These are phyloP conservation scores for Cladopsammia gracilis DNA, from an alignment of 64 coral and sea anemone genomes.

Conservation along the genomic window DNA sequence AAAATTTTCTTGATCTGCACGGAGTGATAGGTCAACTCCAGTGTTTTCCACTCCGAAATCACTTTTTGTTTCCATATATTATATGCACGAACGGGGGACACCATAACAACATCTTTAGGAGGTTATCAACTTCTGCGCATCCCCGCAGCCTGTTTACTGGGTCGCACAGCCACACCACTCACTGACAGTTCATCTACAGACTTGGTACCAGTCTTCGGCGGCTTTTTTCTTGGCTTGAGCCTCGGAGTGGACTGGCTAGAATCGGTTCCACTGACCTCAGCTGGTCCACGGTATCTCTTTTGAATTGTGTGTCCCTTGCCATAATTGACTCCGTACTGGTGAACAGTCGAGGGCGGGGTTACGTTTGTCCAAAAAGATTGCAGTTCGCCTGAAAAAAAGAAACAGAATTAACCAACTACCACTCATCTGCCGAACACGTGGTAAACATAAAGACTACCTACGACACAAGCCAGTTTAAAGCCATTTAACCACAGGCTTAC, in stretches of 20 bases:
- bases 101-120: not conserved
- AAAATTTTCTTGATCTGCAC: too few relatives aligned
- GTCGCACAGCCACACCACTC: slow-evolving; percentile 86
- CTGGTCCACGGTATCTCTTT: slow-evolving; percentile 84
- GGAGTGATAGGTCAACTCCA: too few relatives aligned
- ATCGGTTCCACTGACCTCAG: slow-evolving; percentile 81
- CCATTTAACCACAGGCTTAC: too few relatives aligned
- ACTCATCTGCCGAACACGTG: not conserved
- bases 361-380: slow-evolving; percentile 72
- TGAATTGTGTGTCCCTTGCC: slow-evolving; percentile 90
- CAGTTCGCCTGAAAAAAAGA: slow-evolving; percentile 59
- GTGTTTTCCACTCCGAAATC: too few relatives aligned
- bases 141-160: slow-evolving; percentile 76
- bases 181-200: slow-evolving; percentile 78
- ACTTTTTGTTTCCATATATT: too few relatives aligned
- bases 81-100: not conserved
- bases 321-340: slow-evolving; percentile 71
- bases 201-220: slow-evolving; percentile 46
- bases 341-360: slow-evolving; percentile 85
- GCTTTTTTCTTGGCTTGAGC: slow-evolving; percentile 81
- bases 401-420: not conserved
- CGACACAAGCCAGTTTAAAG: too few relatives aligned
- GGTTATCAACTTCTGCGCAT: slow-evolving; percentile 59
- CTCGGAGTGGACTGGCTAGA: slow-evolving; percentile 87
- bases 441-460: too few relatives aligned